Conservation (phyloP, 2,888 invertebrate genomes). For the Sphecodes monilicornis region DNA sequence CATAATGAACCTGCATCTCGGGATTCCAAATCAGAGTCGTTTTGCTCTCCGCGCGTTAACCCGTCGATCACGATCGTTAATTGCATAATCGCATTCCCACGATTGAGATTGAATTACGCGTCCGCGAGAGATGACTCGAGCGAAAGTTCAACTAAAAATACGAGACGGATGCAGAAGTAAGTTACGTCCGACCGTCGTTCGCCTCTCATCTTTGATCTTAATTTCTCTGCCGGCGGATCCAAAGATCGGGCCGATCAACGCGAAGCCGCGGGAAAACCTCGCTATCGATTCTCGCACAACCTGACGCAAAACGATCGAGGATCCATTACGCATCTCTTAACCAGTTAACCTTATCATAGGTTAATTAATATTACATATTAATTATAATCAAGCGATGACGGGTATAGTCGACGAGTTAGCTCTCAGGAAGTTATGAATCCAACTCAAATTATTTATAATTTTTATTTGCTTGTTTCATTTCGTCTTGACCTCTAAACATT, state of each 20-base stretch:
- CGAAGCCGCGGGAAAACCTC: not conserved
- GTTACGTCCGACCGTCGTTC: not conserved
- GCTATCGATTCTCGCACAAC: not conserved
- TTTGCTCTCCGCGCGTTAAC: not conserved
- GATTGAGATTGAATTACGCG: not conserved
- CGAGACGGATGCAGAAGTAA: not conserved
- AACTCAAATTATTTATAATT: too few species aligned
- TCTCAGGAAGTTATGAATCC: too few species aligned
- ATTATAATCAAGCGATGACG: too few species aligned
- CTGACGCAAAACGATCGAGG: not conserved
- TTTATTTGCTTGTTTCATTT: too few species aligned
- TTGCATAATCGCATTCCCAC: not conserved
- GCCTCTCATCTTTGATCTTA: conserved; percentile 13
- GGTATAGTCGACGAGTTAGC: too few species aligned
- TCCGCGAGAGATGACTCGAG: not conserved
- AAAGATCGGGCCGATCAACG: conserved; percentile 14
- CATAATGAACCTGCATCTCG: not conserved
- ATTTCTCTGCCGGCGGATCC: not conserved
- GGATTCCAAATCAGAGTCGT: not conserved
- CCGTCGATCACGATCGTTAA: not conserved
- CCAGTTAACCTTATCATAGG: too few species aligned
- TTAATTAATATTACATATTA: too few species aligned
- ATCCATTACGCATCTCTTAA: not conserved
- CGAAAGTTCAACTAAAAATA: conserved; percentile 19
- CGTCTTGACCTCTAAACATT: too few species aligned